These are phyloP conservation scores for Antedon mediterranea DNA, from an alignment of 53 echinoderm and acorn worm species.

Conservation along the genomic window DNA sequence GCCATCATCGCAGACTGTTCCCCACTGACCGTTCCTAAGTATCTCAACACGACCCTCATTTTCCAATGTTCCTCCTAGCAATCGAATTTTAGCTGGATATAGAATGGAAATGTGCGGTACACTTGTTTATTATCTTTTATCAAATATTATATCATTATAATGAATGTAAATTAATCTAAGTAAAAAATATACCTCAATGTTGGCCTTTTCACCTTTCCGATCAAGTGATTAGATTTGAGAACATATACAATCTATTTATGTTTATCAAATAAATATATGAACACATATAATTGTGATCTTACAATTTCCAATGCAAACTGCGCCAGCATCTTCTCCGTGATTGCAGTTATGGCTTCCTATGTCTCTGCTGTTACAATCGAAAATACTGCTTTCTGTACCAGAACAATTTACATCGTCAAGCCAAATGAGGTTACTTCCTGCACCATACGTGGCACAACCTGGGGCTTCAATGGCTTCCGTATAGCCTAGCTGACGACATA, in stretches of 20 bases:
- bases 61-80: not conserved
- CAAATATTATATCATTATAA: too few relatives aligned
- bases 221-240: too few relatives aligned
- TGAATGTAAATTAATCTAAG: too few relatives aligned
- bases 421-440: not conserved
- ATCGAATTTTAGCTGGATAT: not conserved
- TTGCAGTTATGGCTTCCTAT: not conserved
- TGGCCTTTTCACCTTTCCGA: too few relatives aligned
- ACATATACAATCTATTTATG: too few relatives aligned
- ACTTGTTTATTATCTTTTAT: too few relatives aligned
- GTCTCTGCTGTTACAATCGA: not conserved
- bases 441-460: not conserved
- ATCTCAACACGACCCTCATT: not conserved
- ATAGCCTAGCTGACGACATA: not conserved
- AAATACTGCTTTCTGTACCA: not conserved
- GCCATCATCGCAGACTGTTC: not conserved
- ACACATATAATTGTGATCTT: too few relatives aligned
- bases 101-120: too few relatives aligned
- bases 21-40: not conserved
- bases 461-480: not conserved
- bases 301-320: not conserved
- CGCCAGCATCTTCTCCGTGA: not conserved
- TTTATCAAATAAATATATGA: too few relatives aligned
- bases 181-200: too few relatives aligned
- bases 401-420: not conserved